Conservation (phyloP, 2,113 vertebrate genomes). For the Ariopsis seemanni region DNA sequence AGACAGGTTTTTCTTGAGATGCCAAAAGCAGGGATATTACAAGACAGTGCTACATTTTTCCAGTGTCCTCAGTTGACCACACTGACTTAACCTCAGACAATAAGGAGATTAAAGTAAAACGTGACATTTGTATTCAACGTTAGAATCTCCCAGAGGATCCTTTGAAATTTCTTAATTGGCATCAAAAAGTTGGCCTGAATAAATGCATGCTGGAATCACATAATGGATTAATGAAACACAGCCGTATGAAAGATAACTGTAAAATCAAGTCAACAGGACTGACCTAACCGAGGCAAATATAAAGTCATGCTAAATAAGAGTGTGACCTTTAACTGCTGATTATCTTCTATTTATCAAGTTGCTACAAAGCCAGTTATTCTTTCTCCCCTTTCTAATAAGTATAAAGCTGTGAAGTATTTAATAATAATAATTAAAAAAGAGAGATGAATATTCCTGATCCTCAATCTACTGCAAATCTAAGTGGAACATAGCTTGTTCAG, state of each 20-base stretch:
- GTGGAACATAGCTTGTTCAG: neutral
- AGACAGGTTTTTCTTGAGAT: slow-evolving; percentile 17
- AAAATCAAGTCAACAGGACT: neutral
- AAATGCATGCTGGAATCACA: neutral
- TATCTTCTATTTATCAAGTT: neutral
- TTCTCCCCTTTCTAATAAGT: neutral
- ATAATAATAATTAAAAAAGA: neutral
- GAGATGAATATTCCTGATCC: neutral
- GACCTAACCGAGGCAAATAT: neutral
- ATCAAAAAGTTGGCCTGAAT: neutral
- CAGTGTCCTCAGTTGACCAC: neutral
- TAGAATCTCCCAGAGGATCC: neutral
- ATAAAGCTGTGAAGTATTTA: neutral
- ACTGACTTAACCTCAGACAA: neutral
- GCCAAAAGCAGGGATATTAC: neutral
- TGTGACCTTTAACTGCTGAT: neutral
- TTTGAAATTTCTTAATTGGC: neutral
- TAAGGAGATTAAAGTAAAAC: neutral
- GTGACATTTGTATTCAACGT: neutral
- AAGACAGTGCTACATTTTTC: neutral
- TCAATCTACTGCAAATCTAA: neutral
- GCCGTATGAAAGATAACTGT: neutral
- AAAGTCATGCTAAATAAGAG: neutral
- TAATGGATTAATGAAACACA: neutral
- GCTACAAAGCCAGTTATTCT: neutral